phyloP scores from a whole-genome alignment of 2,113 vertebrate genomes.

The Tachysurus vachellii region DNA sequence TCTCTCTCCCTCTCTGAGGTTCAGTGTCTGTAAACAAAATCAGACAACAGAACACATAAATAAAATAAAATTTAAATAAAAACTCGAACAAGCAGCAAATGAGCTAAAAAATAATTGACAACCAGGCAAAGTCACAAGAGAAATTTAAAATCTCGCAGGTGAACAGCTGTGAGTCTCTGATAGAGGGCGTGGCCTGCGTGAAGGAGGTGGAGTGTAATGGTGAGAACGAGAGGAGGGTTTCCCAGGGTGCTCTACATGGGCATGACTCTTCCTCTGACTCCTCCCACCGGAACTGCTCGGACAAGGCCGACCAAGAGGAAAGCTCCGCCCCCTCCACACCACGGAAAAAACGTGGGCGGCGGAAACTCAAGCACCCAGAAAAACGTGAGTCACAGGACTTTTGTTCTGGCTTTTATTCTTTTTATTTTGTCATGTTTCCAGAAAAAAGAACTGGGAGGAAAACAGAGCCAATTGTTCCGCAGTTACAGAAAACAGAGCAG shows the following conservation, averaged over 20 bases:
- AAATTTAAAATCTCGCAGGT: conserved; percentile 65
- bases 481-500: not conserved
- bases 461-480: not conserved
- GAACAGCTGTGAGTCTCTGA: conserved; percentile 75
- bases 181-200: conserved; percentile 70
- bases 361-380: conserved; percentile 67
- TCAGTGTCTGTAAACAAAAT: not conserved
- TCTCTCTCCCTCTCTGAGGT: not conserved
- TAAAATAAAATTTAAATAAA: not conserved
- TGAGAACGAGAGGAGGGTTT: conserved; percentile 71
- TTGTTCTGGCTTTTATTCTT: not conserved
- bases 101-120: not conserved
- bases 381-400: conserved; percentile 60
- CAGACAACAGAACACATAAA: not conserved
- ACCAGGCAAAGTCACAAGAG: not conserved
- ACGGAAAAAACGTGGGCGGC: conserved; percentile 71
- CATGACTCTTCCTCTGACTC: conserved; percentile 60
- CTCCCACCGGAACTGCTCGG: conserved; percentile 82
- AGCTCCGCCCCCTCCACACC: conserved; percentile 72
- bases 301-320: conserved; percentile 76
- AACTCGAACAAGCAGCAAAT: not conserved
- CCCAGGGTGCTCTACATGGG: conserved; percentile 41
- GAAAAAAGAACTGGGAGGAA: too few species aligned
- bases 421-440: not conserved
- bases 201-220: conserved; percentile 81